phyloP scores from a whole-genome alignment of 2,888 invertebrate genomes.

The Aelia acuminata region DNA sequence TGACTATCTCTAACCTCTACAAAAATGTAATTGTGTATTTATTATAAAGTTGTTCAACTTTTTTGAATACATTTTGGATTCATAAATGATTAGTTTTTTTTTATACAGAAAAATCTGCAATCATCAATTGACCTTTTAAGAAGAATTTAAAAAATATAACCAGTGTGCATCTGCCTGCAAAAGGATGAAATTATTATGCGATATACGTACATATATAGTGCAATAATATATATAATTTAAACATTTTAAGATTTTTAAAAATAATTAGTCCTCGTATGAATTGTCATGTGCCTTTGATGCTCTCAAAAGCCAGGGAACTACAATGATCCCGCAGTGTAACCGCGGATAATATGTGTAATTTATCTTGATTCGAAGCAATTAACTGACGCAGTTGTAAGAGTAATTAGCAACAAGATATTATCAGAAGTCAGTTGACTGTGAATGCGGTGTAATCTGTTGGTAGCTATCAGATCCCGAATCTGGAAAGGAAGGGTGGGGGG shows the following conservation, averaged over 20 bases:
- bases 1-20: no score
- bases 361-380: conserved; percentile 26
- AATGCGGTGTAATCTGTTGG: neutral
- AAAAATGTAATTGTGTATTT: no score
- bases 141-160: no score
- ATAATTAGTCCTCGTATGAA: neutral
- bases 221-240: no score
- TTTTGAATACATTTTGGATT: no score
- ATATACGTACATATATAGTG: no score
- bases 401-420: neutral
- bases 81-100: no score
- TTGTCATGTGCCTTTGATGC: neutral
- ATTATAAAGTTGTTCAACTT: no score
- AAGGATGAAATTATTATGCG: no score
- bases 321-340: neutral
- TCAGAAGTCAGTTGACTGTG: conserved; percentile 6
- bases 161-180: no score
- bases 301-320: neutral
- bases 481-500: neutral
- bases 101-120: no score
- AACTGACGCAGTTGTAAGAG: conserved; percentile 28
- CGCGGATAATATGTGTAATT: conserved; percentile 26
- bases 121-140: no score
- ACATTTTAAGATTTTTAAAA: neutral
- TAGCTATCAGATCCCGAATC: neutral